A percentile compares a stretch with the other conserved stretches of the same genome.
Evolutionary conservation across 2,888 invertebrate genomes (phyloP).

Genomic region (Gymnosoma rotundatum): DNA sequence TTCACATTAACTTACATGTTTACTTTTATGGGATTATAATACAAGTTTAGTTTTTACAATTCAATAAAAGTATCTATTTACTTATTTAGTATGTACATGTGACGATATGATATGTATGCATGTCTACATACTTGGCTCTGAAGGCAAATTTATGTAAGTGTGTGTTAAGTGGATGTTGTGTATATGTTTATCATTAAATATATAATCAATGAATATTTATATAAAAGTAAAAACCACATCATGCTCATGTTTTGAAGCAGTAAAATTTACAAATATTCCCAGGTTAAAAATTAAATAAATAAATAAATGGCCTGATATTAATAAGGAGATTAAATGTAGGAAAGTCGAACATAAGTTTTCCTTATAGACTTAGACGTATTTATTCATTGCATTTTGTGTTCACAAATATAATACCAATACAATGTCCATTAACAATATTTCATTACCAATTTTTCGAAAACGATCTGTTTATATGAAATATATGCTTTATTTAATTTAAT

Average conservation of each 20-base stretch:
- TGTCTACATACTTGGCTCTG: not conserved
- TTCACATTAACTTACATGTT: constrained; percentile 6
- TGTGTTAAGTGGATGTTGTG: not conserved
- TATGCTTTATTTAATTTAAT: no score
- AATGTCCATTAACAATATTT: no score
- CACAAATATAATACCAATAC: no score
- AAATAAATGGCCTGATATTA: not conserved
- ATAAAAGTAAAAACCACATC: not conserved
- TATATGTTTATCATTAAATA: not conserved
- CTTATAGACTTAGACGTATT: no score
- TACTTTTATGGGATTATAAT: not conserved
- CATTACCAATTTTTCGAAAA: no score
- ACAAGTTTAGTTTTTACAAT: not conserved
- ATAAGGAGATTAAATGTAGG: not conserved
- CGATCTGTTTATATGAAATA: no score
- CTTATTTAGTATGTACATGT: not conserved
- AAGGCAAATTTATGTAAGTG: not conserved
- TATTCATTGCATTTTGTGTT: no score
- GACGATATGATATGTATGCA: not conserved
- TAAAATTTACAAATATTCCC: not conserved
- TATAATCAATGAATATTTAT: not conserved
- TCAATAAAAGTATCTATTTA: not conserved
- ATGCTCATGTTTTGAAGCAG: not conserved
- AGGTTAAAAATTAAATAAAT: not conserved
- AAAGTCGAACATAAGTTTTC: no score